Base-by-base conservation (phyloP, 2,888 invertebrate species). In the Phasia obesa region DNA sequence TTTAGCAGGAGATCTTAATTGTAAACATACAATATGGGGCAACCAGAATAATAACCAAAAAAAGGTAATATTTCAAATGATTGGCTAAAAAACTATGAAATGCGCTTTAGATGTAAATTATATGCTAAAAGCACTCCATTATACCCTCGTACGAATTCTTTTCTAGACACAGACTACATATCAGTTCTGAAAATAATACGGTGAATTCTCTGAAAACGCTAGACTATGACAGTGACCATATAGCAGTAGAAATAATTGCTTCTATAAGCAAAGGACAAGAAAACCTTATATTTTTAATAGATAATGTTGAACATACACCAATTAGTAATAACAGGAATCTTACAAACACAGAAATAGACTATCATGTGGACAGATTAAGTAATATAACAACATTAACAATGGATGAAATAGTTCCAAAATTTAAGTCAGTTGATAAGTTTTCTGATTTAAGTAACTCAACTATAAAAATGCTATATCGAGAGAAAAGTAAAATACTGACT, bases 1-100 rank as follows among this genome's bases (percentile, higher is more conserved):
- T 11, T 59, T 59, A 35, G 70, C 59, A 4, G 70, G 70, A n/a
- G 59, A 70, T 7, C 35, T 70, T n/a, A 70, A 70, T 21, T 35
- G 59, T 23, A 70, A 71, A 35, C 71, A 51, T 7, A 19, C 15
- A 19, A 7, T 19, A 3, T 47, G 19, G 19, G 25, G 25, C 13
- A 21, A 21, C 9, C 4, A 7, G 1, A 35, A 9, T 9, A 51
- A 11, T n/a, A 55, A 55, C 9, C n/a, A n/a, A n/a, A 27, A 0
- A 55, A 55, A 27, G 27, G 53, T 17, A 27, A 55, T 27, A 4
- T 55, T 2, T 55, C 27, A 27, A 27, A 27, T 55, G 27, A 55
- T 23, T 55, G 25, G 53, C 53, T 53, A 25, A n/a, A 13, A 9
- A 7, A 35, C 5, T 2, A 53, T 53, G 25, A 53, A 53, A 53